Conservation (phyloP, 2,113 vertebrate species). For the Entelurus aequoreus region DNA sequence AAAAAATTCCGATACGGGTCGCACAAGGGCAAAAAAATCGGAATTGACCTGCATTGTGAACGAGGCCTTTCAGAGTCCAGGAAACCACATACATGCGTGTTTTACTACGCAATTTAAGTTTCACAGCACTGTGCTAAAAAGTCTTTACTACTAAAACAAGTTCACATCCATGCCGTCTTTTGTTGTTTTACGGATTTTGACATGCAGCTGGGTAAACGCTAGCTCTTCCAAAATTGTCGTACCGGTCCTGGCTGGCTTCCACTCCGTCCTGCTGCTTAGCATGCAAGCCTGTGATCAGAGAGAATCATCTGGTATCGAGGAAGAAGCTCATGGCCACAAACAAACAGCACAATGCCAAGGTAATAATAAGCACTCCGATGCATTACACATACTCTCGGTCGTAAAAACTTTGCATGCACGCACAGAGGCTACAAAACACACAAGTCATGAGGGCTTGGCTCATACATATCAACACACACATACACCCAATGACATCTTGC, state of each 20-base stretch:
- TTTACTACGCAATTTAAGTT: too few species aligned
- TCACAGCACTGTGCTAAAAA: too few species aligned
- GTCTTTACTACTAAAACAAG: background rate
- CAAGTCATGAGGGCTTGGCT: slow-evolving; percentile 49
- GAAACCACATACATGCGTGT: too few species aligned
- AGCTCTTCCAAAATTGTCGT: slow-evolving; percentile 5
- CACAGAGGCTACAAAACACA: slow-evolving; percentile 17
- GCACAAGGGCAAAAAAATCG: too few species aligned
- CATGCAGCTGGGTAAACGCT: slow-evolving; percentile 4
- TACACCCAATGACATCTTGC: slow-evolving; percentile 33
- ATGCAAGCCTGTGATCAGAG: slow-evolving; percentile 23
- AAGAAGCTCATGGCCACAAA: slow-evolving; percentile 22
- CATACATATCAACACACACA: slow-evolving; percentile 27
- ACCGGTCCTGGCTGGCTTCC: background rate
- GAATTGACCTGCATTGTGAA: too few species aligned
- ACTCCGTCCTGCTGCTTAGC: slow-evolving; percentile 16
- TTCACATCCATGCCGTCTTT: background rate
- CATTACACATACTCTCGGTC: slow-evolving; percentile 42
- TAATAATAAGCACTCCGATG: slow-evolving; percentile 39
- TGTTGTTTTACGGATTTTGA: background rate
- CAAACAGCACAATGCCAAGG: slow-evolving; percentile 17
- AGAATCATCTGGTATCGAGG: slow-evolving; percentile 25
- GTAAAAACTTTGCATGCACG: slow-evolving; percentile 40
- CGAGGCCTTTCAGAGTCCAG: too few species aligned
- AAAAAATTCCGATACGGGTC: too few species aligned